Evolutionary conservation across 2,888 invertebrate genomes (phyloP), one percentile per base, ranked within the genome.

Genomic region (Apodemia hepburni): DNA sequence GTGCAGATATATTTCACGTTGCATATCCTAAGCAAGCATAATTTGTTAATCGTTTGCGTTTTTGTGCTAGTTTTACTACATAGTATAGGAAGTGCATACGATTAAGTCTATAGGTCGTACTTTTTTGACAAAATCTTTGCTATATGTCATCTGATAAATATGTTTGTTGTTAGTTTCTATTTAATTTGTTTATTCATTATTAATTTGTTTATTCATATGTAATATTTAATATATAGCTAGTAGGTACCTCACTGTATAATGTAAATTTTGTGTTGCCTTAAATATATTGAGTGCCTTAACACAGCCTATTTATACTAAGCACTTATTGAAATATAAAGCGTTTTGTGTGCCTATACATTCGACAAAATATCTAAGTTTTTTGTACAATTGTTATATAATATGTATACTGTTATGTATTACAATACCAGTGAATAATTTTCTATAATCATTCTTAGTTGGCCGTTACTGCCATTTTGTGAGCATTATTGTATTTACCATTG

Each of bases 241-340:
- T 27, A 22, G 22, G 51, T 54, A 54, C 51, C 51, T 51, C 51
- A 66, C 68, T 69, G 73, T 69, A 57, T 69, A 60, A 66, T 61
- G 49, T 65, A 33, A 71, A 69, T 68, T 70, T 69, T 70, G 27
- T 73, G 65, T 73, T 81, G 81, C 80, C 84, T 82, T 73, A 68
- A 76, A 73, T 83, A 84, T 80, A 78, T 74, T 82, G 86, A 87
- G 87, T 87, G 87, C 77, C 77, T 78, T 79, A 75, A 73, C 70
- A 72, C 71, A 73, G 74, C 73, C 70, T 77, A 70, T 69, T 78
- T 59, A 62, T 75, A 75, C 71, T 70, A 69, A 73, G 72, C 75
- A 75, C 74, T 62, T 73, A 42, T 42, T 38, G 38, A 38, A 3
- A 38, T 38, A 38, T 12, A 42, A 42, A 12, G 12, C 42, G 42